Evolutionary conservation across 2,797 vertebrate species (phyloP), one percentile per base, ranked within the genome.

Genomic region (Acipenser oxyrinchus): DNA sequence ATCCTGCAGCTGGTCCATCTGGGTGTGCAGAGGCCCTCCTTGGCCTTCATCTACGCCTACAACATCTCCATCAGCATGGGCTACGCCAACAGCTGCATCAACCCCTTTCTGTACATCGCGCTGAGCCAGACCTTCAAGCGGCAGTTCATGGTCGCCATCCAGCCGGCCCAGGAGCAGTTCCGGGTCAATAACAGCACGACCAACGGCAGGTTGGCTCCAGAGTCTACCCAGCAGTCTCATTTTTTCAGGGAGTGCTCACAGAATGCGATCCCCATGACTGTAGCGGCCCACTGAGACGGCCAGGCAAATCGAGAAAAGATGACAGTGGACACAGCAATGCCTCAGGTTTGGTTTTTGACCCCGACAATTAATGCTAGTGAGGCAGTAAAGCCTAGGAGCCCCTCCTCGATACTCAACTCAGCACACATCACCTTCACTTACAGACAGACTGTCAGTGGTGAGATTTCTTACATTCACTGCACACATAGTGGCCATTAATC

Each of bases 81-180:
- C 72, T 94, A 93, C 0, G 90, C 89, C 64, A 94, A 93, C 82
- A 94, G 92, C 63, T 93, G 91, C 83, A 91, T 94, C 75, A 94
- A 93, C 74, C 92, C 93, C 0, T 92, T 93, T 60, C 84, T 94
- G 60, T 94, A 92, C 75, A 91, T 94, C 0, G 68, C 82, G 60
- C 85, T 94, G 50, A 94, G 89, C 0, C 85, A 92, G 78, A 93
- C 87, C 50, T 94, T 94, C 78, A 93, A 92, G 81, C 86, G 78
- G 52, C 90, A 88, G 72, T 88, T 93, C 61, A 69, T 89, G 10
- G 78, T 86, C 58, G 89, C 90, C 4, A 80, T 92, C 11, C 77
- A 67, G 10, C 89, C 86, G 0, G 18, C 83, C 1, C 84, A 85
- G 60, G 79, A 85, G 53, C 87, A 82, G 6, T 80, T 87, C 13